These are phyloP conservation scores for Chrysochloris asiatica DNA, from an alignment of 2,113 vertebrate species.

Conservation along the genomic window DNA sequence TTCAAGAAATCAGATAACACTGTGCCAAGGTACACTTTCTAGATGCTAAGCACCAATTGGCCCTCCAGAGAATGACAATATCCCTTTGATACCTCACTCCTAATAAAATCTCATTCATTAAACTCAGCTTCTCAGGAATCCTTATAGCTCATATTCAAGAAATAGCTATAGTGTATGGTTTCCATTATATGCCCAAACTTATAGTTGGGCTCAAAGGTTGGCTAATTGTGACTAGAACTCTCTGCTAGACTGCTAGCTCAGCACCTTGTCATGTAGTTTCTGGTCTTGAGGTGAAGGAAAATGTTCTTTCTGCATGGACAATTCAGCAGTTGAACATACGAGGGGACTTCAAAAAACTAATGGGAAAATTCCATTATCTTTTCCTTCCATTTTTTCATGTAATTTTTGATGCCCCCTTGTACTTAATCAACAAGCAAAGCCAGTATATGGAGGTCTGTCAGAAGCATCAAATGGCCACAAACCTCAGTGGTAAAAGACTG, in stretches of 20 bases:
- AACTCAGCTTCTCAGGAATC: constrained; percentile 75
- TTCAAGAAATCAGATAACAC: constrained; percentile 72
- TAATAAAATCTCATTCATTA: constrained; percentile 70
- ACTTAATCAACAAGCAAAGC: not conserved
- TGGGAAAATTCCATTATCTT: too few relatives aligned
- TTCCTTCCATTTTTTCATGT: too few relatives aligned
- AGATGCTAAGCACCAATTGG: constrained; percentile 59
- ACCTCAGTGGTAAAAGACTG: constrained; percentile 50
- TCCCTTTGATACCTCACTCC: constrained; percentile 73
- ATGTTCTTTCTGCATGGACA: constrained; percentile 40
- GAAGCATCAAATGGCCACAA: constrained; percentile 22
- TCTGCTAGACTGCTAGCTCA: constrained; percentile 49
- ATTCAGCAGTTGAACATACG: constrained; percentile 56
- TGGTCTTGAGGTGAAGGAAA: constrained; percentile 58
- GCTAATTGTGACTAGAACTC: constrained; percentile 26
- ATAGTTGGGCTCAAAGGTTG: constrained; percentile 57
- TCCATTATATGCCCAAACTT: constrained; percentile 45
- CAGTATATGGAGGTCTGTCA: not conserved
- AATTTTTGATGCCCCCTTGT: too few relatives aligned
- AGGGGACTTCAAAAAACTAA: too few relatives aligned
- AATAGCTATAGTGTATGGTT: constrained; percentile 53
- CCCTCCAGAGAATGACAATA: constrained; percentile 63
- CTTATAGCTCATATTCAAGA: constrained; percentile 53
- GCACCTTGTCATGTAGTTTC: constrained; percentile 39
- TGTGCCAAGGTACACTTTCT: constrained; percentile 74